Base-by-base conservation (phyloP, 2,888 invertebrate species). In the Hipparchia semele region DNA sequence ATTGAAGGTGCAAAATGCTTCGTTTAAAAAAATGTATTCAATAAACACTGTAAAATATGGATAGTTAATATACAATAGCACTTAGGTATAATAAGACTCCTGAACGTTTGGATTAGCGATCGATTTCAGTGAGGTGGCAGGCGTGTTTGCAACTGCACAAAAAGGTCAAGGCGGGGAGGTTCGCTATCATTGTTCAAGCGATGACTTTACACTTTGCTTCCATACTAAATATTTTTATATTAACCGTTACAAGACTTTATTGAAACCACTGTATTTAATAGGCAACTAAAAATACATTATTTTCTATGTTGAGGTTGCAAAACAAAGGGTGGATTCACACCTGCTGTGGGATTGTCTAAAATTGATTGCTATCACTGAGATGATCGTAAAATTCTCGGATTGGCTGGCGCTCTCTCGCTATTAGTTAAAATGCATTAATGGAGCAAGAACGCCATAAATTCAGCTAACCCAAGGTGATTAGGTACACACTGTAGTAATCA, bases 101-200 rank as follows among this genome's bases (percentile, higher is more conserved):
- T 69, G 53, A 72, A 68, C 68, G 67, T 71, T 69, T 73, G 71
- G 73, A 75, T 75, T 75, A 78, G 71, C 78, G 74, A 77, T 76
- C 75, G 76, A 76, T 77, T 75, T 78, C 74, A 76, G 74, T 75
- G 70, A 76, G 75, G 76, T 75, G 77, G 79, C 78, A 79, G 81
- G 82, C 75, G 75, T 65, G 74, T 71, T 74, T 82, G 84, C 81
- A 81, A 79, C 79, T 77, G 79, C 77, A 76, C 75, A 77, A 83
- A 83, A 76, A 82, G 84, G 82, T 83, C 84, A 83, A 83, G 84
- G 83, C 78, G 75, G 76, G 70, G 74, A 73, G 67, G 74, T 78
- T 71, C 70, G 73, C 77, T 78, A 76, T 76, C 74, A 76, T 78
- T 79, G 79, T 79, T 78, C 72, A 72, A 77, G 75, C 74, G 74